phyloP scores from a whole-genome alignment of 2,888 invertebrate species.

The Brenthis ino region DNA sequence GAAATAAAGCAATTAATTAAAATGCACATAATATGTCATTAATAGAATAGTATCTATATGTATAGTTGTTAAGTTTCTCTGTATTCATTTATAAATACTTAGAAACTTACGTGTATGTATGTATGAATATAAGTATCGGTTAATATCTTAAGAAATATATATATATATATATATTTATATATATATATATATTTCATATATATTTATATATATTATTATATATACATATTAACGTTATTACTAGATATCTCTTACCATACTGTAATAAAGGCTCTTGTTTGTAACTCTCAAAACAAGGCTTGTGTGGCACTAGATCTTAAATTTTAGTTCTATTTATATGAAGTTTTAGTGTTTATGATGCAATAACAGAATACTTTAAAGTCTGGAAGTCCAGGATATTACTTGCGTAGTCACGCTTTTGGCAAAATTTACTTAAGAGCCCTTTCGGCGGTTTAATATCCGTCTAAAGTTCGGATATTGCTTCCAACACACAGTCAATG shows the following conservation, averaged over 20 bases:
- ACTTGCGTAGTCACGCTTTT: slow-evolving; percentile 2
- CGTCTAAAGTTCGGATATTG: slow-evolving; percentile 21
- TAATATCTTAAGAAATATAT: too few relatives aligned
- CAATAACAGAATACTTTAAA: slow-evolving; percentile 11
- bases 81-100: background rate
- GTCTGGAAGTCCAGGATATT: slow-evolving; percentile 11
- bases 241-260: background rate
- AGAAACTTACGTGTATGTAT: too few relatives aligned
- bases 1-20: too few relatives aligned
- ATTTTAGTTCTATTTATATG: slow-evolving; percentile 10
- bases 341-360: slow-evolving; percentile 11
- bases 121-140: too few relatives aligned
- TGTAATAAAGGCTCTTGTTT: slow-evolving; percentile 1
- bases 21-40: too few relatives aligned
- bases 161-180: too few relatives aligned
- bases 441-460: slow-evolving; percentile 17
- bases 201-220: too few relatives aligned
- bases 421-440: slow-evolving; percentile 7
- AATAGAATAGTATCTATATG: too few relatives aligned
- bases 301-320: background rate
- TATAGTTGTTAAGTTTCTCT: background rate
- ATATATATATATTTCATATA: too few relatives aligned
- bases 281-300: background rate
- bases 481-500: slow-evolving; percentile 9
- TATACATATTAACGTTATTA: too few relatives aligned